These are phyloP conservation scores for Spinibarbus caldwelli DNA, from an alignment of 2,797 vertebrate species.

Conservation along the genomic window DNA sequence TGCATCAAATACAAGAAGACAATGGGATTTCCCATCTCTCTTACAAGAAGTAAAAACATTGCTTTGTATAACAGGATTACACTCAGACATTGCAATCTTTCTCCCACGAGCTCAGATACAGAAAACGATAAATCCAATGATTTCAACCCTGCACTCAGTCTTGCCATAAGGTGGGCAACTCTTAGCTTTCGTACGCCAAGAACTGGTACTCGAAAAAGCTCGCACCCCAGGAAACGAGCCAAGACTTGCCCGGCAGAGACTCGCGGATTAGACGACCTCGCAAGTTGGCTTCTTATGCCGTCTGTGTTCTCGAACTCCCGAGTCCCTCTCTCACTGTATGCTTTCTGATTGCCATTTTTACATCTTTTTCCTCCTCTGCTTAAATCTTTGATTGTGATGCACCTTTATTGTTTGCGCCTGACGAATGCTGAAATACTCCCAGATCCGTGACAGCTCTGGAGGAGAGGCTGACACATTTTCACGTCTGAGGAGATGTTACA, in stretches of 20 bases:
- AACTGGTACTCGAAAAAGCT: conserved; percentile 71
- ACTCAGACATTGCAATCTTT: conserved; percentile 51
- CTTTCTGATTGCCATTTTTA: conserved; percentile 79
- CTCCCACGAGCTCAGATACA: conserved; percentile 60
- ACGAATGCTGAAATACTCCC: conserved; percentile 77
- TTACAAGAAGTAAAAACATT: conserved; percentile 63
- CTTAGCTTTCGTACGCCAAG: conserved; percentile 57
- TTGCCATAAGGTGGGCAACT: conserved; percentile 55
- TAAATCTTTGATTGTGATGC: conserved; percentile 80
- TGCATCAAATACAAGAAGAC: conserved; percentile 62
- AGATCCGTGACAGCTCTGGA: conserved; percentile 68
- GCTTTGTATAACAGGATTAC: conserved; percentile 61
- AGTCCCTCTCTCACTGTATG: conserved; percentile 62
- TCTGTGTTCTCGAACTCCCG: conserved; percentile 16
- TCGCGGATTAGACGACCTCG: conserved; percentile 66
- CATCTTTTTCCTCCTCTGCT: conserved; percentile 75
- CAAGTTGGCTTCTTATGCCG: conserved; percentile 41
- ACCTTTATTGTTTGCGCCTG: conserved; percentile 73
- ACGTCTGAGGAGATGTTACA: conserved; percentile 74
- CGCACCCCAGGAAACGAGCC: conserved; percentile 66
- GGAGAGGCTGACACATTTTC: conserved; percentile 73
- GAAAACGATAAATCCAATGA: conserved; percentile 55
- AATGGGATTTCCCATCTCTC: conserved; percentile 63
- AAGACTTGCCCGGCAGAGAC: conserved; percentile 61
- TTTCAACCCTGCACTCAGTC: conserved; percentile 57